A percentile compares a stretch with the other conserved stretches of the same genome.
Conservation (phyloP, 2,113 vertebrate genomes). For the Carassius auratus region DNA sequence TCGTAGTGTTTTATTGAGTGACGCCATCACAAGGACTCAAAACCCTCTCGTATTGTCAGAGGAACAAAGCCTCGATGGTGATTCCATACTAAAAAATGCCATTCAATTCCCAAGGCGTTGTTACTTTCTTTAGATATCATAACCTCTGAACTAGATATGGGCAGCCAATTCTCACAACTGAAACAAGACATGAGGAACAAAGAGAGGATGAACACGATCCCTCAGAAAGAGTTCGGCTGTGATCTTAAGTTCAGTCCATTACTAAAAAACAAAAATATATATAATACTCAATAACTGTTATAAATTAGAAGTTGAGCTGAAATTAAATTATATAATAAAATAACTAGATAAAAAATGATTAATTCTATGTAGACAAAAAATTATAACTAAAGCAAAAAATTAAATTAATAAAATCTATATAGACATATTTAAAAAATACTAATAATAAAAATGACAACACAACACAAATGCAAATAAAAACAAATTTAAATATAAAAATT, state of each 20-base stretch:
- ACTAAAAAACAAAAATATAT: not conserved
- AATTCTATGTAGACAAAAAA: not conserved
- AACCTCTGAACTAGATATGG: not conserved
- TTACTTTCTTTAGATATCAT: constrained; percentile 1
- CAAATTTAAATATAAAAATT: too few relatives aligned
- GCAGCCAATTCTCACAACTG: not conserved
- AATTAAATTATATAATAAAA: not conserved
- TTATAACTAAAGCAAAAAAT: too few relatives aligned
- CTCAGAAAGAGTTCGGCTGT: not conserved
- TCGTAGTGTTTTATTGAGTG: not conserved
- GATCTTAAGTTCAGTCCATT: not conserved
- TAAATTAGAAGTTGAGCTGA: not conserved
- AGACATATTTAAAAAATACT: not conserved
- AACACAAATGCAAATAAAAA: too few relatives aligned
- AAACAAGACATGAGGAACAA: not conserved
- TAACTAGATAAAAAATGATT: not conserved
- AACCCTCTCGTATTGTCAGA: constrained; percentile 53
- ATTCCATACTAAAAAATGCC: not conserved
- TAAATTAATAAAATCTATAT: too few relatives aligned
- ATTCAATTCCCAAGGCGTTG: not conserved
- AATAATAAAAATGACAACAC: not conserved
- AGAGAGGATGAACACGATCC: not conserved
- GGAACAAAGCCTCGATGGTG: not conserved
- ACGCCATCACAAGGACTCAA: constrained; percentile 45
- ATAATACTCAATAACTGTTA: not conserved